A percentile compares a stretch with the other conserved stretches of the same genome.
Evolutionary conservation across 1,140 invertebrate genomes (phyloP).

Genomic region (Amphibalanus amphitrite): DNA sequence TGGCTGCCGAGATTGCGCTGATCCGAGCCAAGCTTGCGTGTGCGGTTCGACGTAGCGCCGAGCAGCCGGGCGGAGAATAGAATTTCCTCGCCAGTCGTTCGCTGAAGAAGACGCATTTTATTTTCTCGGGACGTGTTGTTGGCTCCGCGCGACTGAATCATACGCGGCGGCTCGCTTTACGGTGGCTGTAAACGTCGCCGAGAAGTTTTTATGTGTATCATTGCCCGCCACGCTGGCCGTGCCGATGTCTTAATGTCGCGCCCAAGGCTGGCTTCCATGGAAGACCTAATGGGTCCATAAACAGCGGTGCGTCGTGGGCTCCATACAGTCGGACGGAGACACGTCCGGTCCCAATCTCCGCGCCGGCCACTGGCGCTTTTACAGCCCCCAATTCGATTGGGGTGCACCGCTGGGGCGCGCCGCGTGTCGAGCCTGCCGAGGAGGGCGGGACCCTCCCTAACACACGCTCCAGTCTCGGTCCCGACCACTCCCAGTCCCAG

Average conservation of each 20-base stretch:
- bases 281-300: background rate
- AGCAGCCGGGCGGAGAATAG: background rate
- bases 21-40: background rate
- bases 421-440: too few species aligned
- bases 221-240: background rate
- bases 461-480: too few species aligned
- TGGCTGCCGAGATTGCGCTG: background rate
- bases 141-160: background rate
- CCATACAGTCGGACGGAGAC: background rate
- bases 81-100: background rate
- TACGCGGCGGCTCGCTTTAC: background rate
- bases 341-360: background rate
- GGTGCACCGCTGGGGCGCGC: too few species aligned
- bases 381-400: background rate
- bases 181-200: background rate
- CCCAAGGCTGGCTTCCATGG: background rate
- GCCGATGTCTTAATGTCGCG: conserved; percentile 1
- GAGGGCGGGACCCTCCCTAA: too few species aligned
- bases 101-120: background rate
- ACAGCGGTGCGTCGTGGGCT: background rate
- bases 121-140: background rate
- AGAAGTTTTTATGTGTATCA: background rate
- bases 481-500: too few species aligned
- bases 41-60: background rate
- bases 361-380: background rate